Evolutionary conservation across 2,888 invertebrate species (phyloP).

Genomic region (Dione vanillae): DNA sequence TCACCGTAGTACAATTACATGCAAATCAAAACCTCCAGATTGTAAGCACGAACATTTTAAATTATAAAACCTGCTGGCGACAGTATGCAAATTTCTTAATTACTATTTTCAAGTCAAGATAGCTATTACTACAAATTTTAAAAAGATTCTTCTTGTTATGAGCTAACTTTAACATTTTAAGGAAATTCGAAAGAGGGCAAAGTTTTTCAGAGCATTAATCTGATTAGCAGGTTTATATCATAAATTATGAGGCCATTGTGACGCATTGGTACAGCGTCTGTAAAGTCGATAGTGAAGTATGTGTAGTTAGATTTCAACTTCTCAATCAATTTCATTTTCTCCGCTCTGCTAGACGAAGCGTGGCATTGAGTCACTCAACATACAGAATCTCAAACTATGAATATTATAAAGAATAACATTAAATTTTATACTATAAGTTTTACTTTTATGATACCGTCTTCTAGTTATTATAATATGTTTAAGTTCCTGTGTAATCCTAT

Average conservation of each 20-base stretch:
- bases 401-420: no score
- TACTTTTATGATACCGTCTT: no score
- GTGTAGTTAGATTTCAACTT: neutral
- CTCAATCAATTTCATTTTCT: neutral
- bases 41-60: conserved; percentile 25
- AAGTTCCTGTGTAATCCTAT: no score
- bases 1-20: conserved; percentile 14
- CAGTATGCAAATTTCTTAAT: conserved; percentile 40
- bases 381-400: no score
- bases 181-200: neutral
- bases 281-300: no score
- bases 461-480: no score
- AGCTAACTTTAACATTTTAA: neutral
- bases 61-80: conserved; percentile 32
- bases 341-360: neutral
- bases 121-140: conserved; percentile 17
- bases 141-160: conserved; percentile 6
- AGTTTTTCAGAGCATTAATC: neutral
- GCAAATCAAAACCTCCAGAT: conserved; percentile 19
- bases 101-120: conserved; percentile 29
- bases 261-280: no score
- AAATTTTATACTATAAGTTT: no score
- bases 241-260: neutral
- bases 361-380: neutral
- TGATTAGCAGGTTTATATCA: neutral